These are phyloP conservation scores for Sarcophaga caerulescens DNA, from an alignment of 2,888 invertebrate genomes.

Conservation along the genomic window DNA sequence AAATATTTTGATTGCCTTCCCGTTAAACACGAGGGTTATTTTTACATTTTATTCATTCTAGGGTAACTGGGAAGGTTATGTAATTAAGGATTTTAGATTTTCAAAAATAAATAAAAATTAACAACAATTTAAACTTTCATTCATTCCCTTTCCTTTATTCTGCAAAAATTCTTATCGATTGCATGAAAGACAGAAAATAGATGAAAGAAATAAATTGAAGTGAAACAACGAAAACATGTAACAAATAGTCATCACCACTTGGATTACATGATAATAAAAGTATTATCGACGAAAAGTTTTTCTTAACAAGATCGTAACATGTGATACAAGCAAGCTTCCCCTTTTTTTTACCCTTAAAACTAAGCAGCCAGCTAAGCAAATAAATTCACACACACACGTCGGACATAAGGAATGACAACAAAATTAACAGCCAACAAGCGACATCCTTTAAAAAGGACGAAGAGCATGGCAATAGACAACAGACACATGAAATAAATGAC, in stretches of 20 bases:
- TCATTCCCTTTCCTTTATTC: slow-evolving; percentile 6
- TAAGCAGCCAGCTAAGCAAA: background rate
- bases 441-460: slow-evolving; percentile 33
- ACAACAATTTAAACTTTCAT: slow-evolving; percentile 44
- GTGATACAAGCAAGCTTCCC: slow-evolving; percentile 40
- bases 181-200: too few relatives aligned
- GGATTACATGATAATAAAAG: slow-evolving; percentile 68
- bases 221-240: slow-evolving; percentile 29
- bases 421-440: slow-evolving; percentile 66
- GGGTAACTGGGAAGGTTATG: too few relatives aligned
- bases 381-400: background rate
- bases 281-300: slow-evolving; percentile 51
- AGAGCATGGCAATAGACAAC: too few relatives aligned
- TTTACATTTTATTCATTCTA: slow-evolving; percentile 13
- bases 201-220: background rate
- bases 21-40: slow-evolving; percentile 42
- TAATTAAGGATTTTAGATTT: too few relatives aligned
- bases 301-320: slow-evolving; percentile 67
- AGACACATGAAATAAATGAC: slow-evolving; percentile 3
- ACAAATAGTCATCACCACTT: slow-evolving; percentile 56
- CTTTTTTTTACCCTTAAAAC: slow-evolving; percentile 35
- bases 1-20: slow-evolving; percentile 58
- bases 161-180: background rate
- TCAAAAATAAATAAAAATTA: background rate
- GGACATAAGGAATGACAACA: slow-evolving; percentile 39